Evolutionary conservation across 2,888 invertebrate genomes (phyloP).

Genomic region (Eremobia ochroleuca): DNA sequence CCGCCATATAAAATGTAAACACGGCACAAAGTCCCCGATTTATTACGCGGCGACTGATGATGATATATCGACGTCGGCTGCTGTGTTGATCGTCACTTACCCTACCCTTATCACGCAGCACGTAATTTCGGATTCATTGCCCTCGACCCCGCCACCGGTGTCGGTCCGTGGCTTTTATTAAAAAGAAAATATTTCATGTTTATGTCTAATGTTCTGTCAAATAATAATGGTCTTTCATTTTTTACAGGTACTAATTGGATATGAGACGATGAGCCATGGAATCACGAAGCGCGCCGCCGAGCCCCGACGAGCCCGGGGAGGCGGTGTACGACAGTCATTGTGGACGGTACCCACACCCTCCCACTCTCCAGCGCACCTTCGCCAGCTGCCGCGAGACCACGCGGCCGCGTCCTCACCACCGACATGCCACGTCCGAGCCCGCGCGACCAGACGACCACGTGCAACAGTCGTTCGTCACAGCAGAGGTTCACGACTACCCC

Average conservation of each 20-base stretch:
- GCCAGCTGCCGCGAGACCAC: slow-evolving; percentile 87
- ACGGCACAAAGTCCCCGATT: slow-evolving; percentile 84
- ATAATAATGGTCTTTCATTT: slow-evolving; percentile 66
- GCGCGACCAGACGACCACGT: slow-evolving; percentile 88
- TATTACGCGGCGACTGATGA: slow-evolving; percentile 89
- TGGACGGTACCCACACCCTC: slow-evolving; percentile 92
- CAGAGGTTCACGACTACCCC: slow-evolving; percentile 90
- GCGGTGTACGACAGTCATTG: slow-evolving; percentile 94
- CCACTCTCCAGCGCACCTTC: slow-evolving; percentile 87
- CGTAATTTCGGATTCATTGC: slow-evolving; percentile 90
- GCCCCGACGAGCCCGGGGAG: slow-evolving; percentile 91
- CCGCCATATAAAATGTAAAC: slow-evolving; percentile 82
- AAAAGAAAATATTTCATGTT: slow-evolving; percentile 75
- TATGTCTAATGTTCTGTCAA: slow-evolving; percentile 59
- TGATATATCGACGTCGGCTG: slow-evolving; percentile 90
- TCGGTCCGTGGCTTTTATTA: slow-evolving; percentile 77
- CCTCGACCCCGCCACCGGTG: slow-evolving; percentile 78
- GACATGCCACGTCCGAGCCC: slow-evolving; percentile 87
- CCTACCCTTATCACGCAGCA: slow-evolving; percentile 89
- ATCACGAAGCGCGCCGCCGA: slow-evolving; percentile 91
- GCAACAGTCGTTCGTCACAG: slow-evolving; percentile 79
- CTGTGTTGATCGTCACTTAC: slow-evolving; percentile 89
- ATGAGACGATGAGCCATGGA: slow-evolving; percentile 91
- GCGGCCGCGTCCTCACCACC: slow-evolving; percentile 85
- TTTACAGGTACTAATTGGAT: slow-evolving; percentile 84